phyloP scores from a whole-genome alignment of 1,140 invertebrate genomes.

The Trichonephila clavipes region DNA sequence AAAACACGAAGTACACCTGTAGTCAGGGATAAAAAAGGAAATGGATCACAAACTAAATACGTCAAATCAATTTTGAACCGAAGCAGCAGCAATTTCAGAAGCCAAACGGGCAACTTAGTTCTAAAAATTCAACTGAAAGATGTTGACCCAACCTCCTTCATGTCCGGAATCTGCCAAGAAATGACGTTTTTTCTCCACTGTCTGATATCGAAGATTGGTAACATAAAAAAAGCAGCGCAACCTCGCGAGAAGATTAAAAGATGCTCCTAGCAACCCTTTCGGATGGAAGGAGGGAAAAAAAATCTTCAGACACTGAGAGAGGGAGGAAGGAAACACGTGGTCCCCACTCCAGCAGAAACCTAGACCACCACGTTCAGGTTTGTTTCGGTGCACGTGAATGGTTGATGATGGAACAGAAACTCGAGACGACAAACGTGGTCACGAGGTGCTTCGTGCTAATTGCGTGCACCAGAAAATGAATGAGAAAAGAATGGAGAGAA shows the following conservation, averaged over 20 bases:
- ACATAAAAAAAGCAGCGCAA: background rate
- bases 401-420: conserved; percentile 20
- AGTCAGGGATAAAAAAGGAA: background rate
- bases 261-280: background rate
- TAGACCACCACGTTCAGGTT: conserved; percentile 15
- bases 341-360: background rate
- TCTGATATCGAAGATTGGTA: background rate
- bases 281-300: background rate
- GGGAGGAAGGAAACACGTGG: conserved; percentile 22
- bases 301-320: background rate
- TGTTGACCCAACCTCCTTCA: background rate
- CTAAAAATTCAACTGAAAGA: background rate
- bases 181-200: background rate
- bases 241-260: background rate
- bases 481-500: background rate
- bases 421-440: conserved; percentile 2
- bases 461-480: conserved; percentile 24
- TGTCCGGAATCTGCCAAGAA: background rate
- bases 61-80: background rate
- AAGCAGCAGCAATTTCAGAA: background rate
- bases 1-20: background rate
- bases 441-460: conserved; percentile 8
- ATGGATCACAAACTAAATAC: background rate
- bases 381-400: conserved; percentile 17
- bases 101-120: background rate